These are phyloP conservation scores for Scaptomyza flava DNA, from an alignment of 2,888 invertebrate species.

Conservation along the genomic window DNA sequence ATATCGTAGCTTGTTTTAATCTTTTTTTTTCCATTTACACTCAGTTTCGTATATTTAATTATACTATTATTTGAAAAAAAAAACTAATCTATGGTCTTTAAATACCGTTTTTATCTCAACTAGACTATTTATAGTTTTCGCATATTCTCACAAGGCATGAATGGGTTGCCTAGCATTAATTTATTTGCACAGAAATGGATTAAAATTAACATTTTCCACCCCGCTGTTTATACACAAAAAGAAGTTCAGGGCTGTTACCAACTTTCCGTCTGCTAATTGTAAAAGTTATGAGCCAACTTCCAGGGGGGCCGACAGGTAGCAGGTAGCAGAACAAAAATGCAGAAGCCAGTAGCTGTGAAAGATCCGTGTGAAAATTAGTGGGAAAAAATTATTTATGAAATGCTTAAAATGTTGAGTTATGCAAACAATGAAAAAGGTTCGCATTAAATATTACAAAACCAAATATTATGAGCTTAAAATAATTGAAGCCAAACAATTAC, in stretches of 20 bases:
- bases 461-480: constrained; percentile 5
- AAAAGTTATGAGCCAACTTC: constrained; percentile 50
- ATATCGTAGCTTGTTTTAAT: no score
- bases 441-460: background rate
- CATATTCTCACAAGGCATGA: background rate
- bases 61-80: no score
- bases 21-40: no score
- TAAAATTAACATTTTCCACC: constrained; percentile 32
- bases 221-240: constrained; percentile 20
- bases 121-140: background rate
- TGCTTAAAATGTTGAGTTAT: constrained; percentile 8
- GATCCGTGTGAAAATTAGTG: constrained; percentile 17
- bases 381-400: constrained; percentile 25
- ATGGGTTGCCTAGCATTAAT: constrained; percentile 2
- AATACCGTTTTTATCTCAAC: background rate
- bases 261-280: constrained; percentile 56
- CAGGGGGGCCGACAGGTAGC: background rate
- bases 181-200: constrained; percentile 29
- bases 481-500: constrained; percentile 17
- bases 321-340: constrained; percentile 13
- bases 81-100: background rate
- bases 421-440: background rate
- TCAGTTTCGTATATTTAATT: no score
- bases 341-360: constrained; percentile 32
- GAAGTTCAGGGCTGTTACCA: constrained; percentile 35